Conservation (phyloP, 2,888 invertebrate species). For the Sesamia inferens region DNA sequence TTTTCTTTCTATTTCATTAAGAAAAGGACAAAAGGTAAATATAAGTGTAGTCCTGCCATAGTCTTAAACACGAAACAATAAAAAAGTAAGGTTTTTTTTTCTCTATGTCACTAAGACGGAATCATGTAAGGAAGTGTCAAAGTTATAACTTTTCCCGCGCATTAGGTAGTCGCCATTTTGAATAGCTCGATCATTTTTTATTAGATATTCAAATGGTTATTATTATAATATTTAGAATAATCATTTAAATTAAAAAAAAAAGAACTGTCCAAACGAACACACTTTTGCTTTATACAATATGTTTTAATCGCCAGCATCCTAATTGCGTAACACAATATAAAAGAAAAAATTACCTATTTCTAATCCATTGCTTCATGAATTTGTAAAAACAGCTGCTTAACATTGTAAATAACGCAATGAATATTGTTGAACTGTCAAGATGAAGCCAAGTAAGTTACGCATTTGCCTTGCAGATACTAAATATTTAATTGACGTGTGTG, state of each 20-base stretch:
- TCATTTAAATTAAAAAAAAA: neutral
- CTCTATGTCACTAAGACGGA: neutral
- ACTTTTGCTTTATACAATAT: neutral
- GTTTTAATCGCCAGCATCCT: neutral
- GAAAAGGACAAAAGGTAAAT: too few relatives aligned
- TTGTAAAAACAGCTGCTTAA: neutral
- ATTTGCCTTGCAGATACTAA: neutral
- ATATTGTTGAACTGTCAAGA: neutral
- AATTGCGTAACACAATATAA: neutral
- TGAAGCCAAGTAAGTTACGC: neutral
- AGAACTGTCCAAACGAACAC: neutral
- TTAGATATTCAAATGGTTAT: neutral
- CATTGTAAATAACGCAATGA: neutral
- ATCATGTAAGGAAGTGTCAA: neutral
- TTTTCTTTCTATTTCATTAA: too few relatives aligned
- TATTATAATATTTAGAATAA: neutral
- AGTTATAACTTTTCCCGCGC: neutral
- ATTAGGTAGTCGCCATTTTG: neutral
- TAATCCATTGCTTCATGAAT: neutral
- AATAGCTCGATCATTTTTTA: too few relatives aligned
- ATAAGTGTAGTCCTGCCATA: too few relatives aligned
- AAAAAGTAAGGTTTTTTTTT: too few relatives aligned
- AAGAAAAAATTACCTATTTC: neutral
- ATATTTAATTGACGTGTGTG: conserved; percentile 29
- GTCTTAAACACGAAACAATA: too few relatives aligned